Percentiles rank a stretch among this genome's conserved stretches.
Evolutionary conservation across 2,888 invertebrate genomes (phyloP).

Genomic region (Shargacucullia verbasci): DNA sequence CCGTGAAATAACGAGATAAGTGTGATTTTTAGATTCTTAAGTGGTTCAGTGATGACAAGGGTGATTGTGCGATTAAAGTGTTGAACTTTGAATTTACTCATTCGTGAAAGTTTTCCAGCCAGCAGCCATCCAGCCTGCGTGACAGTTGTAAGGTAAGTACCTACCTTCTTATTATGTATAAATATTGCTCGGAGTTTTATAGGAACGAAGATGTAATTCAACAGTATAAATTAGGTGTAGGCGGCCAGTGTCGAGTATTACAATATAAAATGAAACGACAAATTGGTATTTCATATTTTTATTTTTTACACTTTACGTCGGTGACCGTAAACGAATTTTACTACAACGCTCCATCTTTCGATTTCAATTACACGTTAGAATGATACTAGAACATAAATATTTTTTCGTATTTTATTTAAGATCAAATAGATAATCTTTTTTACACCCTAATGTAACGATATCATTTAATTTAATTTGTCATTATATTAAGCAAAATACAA

Average conservation of each 20-base stretch:
- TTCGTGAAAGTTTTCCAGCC: too few species aligned
- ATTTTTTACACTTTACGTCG: conserved; percentile 88
- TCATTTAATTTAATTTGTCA: conserved; percentile 88
- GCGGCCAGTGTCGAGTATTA: conserved; percentile 10
- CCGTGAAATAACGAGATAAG: too few species aligned
- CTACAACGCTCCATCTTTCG: conserved; percentile 83
- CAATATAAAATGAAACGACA: conserved; percentile 74
- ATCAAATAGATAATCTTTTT: conserved; percentile 89
- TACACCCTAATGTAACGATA: conserved; percentile 89
- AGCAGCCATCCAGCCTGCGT: too few species aligned
- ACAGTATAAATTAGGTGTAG: conserved; percentile 23
- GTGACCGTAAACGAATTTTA: conserved; percentile 88
- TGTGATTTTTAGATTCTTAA: too few species aligned
- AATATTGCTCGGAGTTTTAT: too few species aligned
- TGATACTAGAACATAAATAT: conserved; percentile 89
- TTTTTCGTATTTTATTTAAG: conserved; percentile 87
- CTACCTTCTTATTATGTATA: too few species aligned
- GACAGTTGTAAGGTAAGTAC: too few species aligned
- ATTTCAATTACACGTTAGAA: conserved; percentile 86
- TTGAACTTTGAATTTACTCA: too few species aligned
- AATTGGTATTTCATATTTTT: conserved; percentile 86
- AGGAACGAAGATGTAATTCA: conserved; percentile 14
- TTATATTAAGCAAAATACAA: conserved; percentile 87
- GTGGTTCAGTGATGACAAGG: too few species aligned
- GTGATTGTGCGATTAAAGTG: too few species aligned